Conservation (phyloP, 2,888 invertebrate species). For the Machimus rusticus region DNA sequence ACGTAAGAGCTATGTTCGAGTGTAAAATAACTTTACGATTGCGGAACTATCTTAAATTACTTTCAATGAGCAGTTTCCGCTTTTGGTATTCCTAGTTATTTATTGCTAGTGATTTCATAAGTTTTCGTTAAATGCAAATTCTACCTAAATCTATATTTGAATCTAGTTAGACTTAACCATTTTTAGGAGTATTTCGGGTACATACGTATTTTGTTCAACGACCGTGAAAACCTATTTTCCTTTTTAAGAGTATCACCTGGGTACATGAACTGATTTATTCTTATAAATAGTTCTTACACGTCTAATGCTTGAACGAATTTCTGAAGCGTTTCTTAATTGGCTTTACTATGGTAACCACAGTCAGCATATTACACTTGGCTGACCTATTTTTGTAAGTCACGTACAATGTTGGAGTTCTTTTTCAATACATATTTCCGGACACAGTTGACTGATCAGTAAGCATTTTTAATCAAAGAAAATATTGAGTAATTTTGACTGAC, state of each 20-base stretch:
- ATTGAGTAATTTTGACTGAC: not conserved
- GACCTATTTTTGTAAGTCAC: not conserved
- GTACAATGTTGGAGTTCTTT: not conserved
- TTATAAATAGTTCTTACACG: not conserved
- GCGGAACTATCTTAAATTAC: not conserved
- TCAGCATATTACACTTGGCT: not conserved
- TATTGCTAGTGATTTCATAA: not conserved
- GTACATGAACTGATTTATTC: not conserved
- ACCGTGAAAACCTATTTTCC: not conserved
- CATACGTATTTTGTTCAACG: not conserved
- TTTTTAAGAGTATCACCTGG: not conserved
- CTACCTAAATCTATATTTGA: not conserved
- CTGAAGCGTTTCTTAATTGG: not conserved
- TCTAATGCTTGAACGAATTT: not conserved
- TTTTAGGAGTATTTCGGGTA: not conserved
- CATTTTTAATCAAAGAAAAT: not conserved
- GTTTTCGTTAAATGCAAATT: not conserved
- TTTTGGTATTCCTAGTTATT: not conserved
- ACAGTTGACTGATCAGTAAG: not conserved
- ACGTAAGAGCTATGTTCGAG: not conserved
- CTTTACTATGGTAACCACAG: not conserved
- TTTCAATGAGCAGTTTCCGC: not conserved
- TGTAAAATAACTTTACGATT: not conserved
- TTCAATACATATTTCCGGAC: not conserved
- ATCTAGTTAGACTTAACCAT: not conserved